These are phyloP conservation scores for Melanaphis sacchari DNA, from an alignment of 1,140 invertebrate species.

Conservation along the genomic window DNA sequence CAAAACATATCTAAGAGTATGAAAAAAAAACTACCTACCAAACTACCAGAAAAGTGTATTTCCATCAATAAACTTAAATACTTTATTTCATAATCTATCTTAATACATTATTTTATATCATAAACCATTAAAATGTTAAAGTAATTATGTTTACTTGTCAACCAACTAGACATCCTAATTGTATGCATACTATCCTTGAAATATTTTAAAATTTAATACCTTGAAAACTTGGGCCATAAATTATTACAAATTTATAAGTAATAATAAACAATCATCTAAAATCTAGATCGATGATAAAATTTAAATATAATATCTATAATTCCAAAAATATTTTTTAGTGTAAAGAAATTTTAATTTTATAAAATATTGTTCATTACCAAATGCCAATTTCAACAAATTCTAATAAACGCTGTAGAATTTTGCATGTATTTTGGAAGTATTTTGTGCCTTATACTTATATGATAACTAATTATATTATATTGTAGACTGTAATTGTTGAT, in stretches of 20 bases:
- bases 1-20: background rate
- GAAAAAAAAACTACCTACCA: background rate
- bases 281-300: background rate
- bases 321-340: background rate
- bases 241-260: background rate
- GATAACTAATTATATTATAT: background rate
- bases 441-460: background rate
- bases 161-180: background rate
- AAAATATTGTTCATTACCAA: background rate
- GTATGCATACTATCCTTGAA: background rate
- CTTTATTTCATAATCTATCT: background rate
- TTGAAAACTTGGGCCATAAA: background rate
- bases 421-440: background rate
- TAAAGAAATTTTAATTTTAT: background rate
- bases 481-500: background rate
- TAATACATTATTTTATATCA: background rate
- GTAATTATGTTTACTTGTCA: background rate
- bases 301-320: background rate
- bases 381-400: background rate
- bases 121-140: background rate
- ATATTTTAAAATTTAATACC: background rate
- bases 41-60: background rate
- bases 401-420: background rate
- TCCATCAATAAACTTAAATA: background rate
- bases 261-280: background rate